Conservation (phyloP, 2,113 vertebrate species). For the Nibea albiflora region DNA sequence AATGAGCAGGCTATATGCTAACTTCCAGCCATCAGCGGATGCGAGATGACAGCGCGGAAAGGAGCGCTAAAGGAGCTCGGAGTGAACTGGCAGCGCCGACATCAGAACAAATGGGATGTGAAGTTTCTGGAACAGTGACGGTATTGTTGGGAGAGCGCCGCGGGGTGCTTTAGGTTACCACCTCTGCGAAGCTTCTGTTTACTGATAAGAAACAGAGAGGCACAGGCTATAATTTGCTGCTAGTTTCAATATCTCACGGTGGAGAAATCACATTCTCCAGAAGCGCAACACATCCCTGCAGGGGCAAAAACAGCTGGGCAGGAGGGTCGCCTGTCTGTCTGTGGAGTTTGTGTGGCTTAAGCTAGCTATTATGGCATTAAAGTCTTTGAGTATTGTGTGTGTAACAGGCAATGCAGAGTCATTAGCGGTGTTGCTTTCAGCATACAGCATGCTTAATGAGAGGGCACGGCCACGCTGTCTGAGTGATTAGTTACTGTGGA, state of each 20-base stretch:
- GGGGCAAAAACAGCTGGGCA: slow-evolving; percentile 42
- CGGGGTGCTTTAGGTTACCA: slow-evolving; percentile 11
- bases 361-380: slow-evolving; percentile 15
- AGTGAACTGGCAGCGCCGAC: slow-evolving; percentile 1
- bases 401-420: slow-evolving; percentile 49
- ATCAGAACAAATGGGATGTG: slow-evolving; percentile 65
- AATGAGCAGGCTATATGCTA: slow-evolving; percentile 45
- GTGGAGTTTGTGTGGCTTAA: slow-evolving; percentile 14
- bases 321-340: slow-evolving; percentile 8
- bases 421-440: slow-evolving; percentile 68
- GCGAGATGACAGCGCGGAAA: slow-evolving; percentile 45
- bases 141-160: slow-evolving; percentile 28
- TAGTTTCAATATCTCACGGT: background rate
- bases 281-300: slow-evolving; percentile 13
- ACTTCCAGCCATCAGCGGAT: slow-evolving; percentile 44
- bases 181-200: slow-evolving; percentile 16
- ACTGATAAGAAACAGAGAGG: slow-evolving; percentile 18
- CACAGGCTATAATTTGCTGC: background rate
- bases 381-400: slow-evolving; percentile 39
- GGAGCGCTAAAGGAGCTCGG: slow-evolving; percentile 45
- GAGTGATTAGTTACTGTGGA: slow-evolving; percentile 66
- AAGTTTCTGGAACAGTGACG: slow-evolving; percentile 69
- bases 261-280: background rate
- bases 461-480: slow-evolving; percentile 53
- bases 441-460: slow-evolving; percentile 61